Base-by-base conservation (phyloP, 2,113 vertebrate genomes). In the Neoarius graeffei region DNA sequence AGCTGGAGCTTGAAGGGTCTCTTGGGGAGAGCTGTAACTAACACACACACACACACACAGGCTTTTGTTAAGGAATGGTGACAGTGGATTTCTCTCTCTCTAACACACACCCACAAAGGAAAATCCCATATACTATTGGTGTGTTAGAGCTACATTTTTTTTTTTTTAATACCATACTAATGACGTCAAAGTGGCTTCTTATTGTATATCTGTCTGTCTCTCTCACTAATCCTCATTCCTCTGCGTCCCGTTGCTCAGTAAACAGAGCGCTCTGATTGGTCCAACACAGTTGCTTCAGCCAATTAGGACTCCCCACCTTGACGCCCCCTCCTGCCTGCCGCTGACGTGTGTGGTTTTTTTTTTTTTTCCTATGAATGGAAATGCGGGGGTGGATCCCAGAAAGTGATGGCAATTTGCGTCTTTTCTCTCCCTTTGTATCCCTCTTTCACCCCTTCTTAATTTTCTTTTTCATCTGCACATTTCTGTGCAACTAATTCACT, bases 321-420 rank as follows among this genome's bases (percentile, higher is more conserved):
- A 87, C 86, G 89, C 92, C 88, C 71, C 60, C 76, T 76, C 87
- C 66, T 56, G 25, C 67, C 15, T 25, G 42, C 66, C 66, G 80
- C 69, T 90, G 91, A 89, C 64, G 83, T 30, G 81, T 59, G 62
- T 62, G 62, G 19, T 52, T 83, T 86, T 67, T 84, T 56, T 69
- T 62, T 27, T 57, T n/a, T 48, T 83, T 89, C 92, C 91, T 92
- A 91, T 92, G 91, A 92, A 93, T 93, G 92, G 91, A 93, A 92
- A 93, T 88, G 90, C 76, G 88, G 90, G 89, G 93, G 91, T 90
- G 90, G 90, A 89, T 92, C 87, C 90, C 89, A 91, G 87, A 91
- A 85, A 83, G 73, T 86, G 80, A 81, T 88, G 66, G 88, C 85
- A 86, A 89, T 83, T 88, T 79, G 88, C 57, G 67, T 89, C 85